phyloP scores from a whole-genome alignment of 2,888 invertebrate species.

The Tupiocoris notatus region DNA sequence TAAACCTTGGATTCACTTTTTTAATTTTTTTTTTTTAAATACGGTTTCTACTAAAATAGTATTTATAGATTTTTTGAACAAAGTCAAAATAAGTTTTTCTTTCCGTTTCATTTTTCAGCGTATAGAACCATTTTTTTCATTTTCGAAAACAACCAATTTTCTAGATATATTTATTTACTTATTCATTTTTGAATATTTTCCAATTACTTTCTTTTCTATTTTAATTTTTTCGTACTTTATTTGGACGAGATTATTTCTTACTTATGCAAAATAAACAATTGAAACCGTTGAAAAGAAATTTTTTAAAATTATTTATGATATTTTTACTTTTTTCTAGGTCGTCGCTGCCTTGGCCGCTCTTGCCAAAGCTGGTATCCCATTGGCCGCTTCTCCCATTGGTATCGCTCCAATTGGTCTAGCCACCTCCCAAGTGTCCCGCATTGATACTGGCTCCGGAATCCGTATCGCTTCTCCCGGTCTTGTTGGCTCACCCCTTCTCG shows the following conservation, averaged over 20 bases:
- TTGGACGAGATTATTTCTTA: background rate
- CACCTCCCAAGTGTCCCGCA: constrained; percentile 34
- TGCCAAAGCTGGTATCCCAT: constrained; percentile 14
- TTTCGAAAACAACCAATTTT: background rate
- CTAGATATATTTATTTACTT: background rate
- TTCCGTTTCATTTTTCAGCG: background rate
- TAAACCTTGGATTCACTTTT: background rate
- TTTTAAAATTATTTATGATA: too few relatives aligned
- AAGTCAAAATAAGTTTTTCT: background rate
- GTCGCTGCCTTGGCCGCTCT: constrained; percentile 8
- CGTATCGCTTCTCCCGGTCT: constrained; percentile 20
- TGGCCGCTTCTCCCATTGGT: constrained; percentile 25
- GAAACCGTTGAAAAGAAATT: too few relatives aligned
- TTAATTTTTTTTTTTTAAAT: background rate
- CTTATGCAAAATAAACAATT: too few relatives aligned
- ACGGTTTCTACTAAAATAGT: too few relatives aligned
- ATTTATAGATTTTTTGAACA: background rate
- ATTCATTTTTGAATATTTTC: background rate
- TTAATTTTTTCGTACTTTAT: background rate
- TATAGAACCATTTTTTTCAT: background rate
- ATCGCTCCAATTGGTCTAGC: constrained; percentile 10
- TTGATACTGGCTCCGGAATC: constrained; percentile 23
- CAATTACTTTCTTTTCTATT: background rate
- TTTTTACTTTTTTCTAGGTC: constrained; percentile 14
- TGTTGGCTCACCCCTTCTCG: constrained; percentile 18